A percentile compares a stretch with the other conserved stretches of the same genome.
Conservation (phyloP, 2,888 invertebrate genomes). For the Heliconius sara region DNA sequence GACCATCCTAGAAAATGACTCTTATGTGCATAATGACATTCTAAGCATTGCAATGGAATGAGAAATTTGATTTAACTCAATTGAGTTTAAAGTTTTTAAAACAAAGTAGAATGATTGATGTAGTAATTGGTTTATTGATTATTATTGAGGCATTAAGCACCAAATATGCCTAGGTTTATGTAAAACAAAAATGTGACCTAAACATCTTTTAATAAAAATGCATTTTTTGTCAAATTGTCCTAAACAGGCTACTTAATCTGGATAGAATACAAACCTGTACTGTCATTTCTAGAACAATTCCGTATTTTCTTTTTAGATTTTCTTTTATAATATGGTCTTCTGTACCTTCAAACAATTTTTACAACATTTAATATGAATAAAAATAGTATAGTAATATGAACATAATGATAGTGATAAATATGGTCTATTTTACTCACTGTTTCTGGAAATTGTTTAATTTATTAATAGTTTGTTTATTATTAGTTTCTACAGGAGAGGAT, state of each 20-base stretch:
- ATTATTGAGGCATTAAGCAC: too few species aligned
- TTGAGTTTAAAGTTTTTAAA: too few species aligned
- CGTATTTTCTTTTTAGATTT: conserved; percentile 57
- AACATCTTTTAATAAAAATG: too few species aligned
- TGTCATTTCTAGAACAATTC: conserved; percentile 59
- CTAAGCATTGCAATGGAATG: too few species aligned
- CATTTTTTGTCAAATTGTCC: too few species aligned
- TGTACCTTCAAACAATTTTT: conserved; percentile 55
- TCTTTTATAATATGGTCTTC: conserved; percentile 57
- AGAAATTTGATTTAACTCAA: too few species aligned
- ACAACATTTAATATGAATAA: not conserved
- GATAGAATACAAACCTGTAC: conserved; percentile 53
- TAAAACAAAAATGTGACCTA: not conserved
- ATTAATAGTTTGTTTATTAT: conserved; percentile 9
- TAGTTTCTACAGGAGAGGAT: conserved; percentile 53
- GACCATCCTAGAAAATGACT: too few species aligned
- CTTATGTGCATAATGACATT: too few species aligned
- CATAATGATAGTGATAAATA: not conserved
- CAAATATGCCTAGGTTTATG: conserved; percentile 15
- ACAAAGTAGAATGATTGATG: too few species aligned
- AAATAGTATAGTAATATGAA: not conserved
- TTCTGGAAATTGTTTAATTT: not conserved
- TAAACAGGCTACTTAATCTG: too few species aligned
- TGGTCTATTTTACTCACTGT: not conserved
- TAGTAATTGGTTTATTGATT: too few species aligned